phyloP scores from a whole-genome alignment of 2,113 vertebrate genomes.

The Melozone crissalis region DNA sequence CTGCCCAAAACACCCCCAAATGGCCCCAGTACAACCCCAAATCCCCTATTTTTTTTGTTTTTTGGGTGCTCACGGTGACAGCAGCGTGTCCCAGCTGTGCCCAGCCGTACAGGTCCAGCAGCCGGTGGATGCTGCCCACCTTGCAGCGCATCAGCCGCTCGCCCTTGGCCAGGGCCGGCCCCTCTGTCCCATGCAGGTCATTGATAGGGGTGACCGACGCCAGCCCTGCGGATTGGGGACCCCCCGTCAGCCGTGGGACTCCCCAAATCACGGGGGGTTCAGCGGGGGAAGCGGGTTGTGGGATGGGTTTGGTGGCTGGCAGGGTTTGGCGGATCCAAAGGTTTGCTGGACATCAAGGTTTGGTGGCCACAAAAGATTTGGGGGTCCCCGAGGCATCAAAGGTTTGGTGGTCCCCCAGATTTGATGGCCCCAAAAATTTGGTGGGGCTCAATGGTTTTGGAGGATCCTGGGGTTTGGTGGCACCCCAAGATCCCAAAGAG shows the following conservation, averaged over 20 bases:
- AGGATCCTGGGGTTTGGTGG: not conserved
- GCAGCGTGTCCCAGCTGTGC: slow-evolving; percentile 84
- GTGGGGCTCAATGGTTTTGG: not conserved
- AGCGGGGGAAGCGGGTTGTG: too few species aligned
- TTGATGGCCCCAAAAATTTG: not conserved
- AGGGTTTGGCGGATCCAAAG: not conserved
- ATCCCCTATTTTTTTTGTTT: not conserved
- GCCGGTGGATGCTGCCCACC: slow-evolving; percentile 88
- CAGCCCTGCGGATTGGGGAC: slow-evolving; percentile 73
- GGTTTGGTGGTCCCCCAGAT: too few species aligned
- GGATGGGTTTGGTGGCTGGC: not conserved
- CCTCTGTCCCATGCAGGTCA: slow-evolving; percentile 86
- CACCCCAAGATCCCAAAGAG: not conserved
- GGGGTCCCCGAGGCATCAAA: too few species aligned
- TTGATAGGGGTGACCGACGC: slow-evolving; percentile 91
- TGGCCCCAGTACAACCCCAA: not conserved
- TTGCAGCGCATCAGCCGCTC: slow-evolving; percentile 95
- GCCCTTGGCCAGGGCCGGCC: slow-evolving; percentile 86
- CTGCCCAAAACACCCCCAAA: not conserved
- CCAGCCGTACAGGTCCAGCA: slow-evolving; percentile 95
- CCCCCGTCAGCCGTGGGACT: not conserved
- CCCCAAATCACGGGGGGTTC: rapidly evolving
- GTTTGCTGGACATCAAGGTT: not conserved
- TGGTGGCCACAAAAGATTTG: not conserved
- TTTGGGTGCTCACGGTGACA: slow-evolving; percentile 81